Evolutionary conservation across 2,888 invertebrate genomes (phyloP).

Genomic region (Bruchidius siliquastri): DNA sequence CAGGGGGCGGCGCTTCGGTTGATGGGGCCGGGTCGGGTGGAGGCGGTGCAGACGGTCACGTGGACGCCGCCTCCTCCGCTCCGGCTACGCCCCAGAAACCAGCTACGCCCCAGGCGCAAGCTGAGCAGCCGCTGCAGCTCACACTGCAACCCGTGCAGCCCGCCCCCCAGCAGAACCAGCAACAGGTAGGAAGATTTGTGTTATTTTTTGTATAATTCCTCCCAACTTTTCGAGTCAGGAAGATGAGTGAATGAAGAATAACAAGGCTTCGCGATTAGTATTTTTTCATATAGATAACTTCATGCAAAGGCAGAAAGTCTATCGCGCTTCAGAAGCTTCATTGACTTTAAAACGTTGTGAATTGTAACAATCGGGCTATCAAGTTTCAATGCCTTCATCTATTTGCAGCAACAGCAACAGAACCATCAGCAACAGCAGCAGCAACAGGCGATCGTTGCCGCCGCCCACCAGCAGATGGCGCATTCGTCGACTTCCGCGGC

Average conservation of each 20-base stretch:
- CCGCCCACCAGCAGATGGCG: background rate
- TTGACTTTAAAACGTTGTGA: too few species aligned
- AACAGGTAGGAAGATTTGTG: background rate
- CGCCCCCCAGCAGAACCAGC: conserved; percentile 20
- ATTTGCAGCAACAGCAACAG: background rate
- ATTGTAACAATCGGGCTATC: too few species aligned
- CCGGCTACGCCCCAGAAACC: conserved; percentile 45
- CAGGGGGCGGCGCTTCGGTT: background rate
- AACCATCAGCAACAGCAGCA: background rate
- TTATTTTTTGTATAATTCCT: too few species aligned
- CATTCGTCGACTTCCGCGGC: conserved; percentile 11
- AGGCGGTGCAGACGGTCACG: conserved; percentile 9
- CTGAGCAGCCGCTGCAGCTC: conserved; percentile 40
- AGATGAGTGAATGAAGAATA: too few species aligned
- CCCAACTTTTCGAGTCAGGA: too few species aligned
- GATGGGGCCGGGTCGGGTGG: background rate
- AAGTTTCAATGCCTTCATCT: background rate
- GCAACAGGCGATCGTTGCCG: background rate
- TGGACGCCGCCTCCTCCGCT: conserved; percentile 44
- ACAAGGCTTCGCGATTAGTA: too few species aligned
- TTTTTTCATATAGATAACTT: too few species aligned
- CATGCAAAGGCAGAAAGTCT: too few species aligned
- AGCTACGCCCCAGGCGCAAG: conserved; percentile 41
- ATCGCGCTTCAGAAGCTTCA: too few species aligned
- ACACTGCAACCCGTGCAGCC: conserved; percentile 25